phyloP scores from a whole-genome alignment of 2,888 invertebrate genomes.

The Ommatoiulus sabulosus region DNA sequence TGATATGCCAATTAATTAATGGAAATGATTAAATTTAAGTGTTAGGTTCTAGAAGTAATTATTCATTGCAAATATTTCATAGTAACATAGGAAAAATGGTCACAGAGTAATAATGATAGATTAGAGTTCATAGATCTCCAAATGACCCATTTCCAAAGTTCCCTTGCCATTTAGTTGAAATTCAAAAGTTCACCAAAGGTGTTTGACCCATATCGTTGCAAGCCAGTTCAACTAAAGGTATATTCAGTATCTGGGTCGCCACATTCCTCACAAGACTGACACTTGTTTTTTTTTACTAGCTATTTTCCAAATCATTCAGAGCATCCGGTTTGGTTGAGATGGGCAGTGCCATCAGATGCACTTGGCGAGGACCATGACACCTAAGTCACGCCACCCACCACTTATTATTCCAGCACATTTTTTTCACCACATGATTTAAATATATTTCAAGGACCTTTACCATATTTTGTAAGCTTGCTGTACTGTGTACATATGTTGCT shows the following conservation, averaged over 20 bases:
- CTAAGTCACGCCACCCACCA: slow-evolving; percentile 18
- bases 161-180: background rate
- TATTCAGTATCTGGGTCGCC: slow-evolving; percentile 24
- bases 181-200: slow-evolving; percentile 21
- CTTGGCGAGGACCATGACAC: slow-evolving; percentile 2
- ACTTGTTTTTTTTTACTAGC: slow-evolving; percentile 56
- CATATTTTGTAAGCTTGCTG: slow-evolving; percentile 11
- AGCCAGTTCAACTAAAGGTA: background rate
- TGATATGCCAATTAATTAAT: no score
- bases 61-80: no score
- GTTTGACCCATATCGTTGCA: background rate
- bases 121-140: background rate
- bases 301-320: slow-evolving; percentile 60
- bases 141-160: background rate
- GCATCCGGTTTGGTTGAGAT: slow-evolving; percentile 59
- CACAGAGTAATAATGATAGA: background rate
- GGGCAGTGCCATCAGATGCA: background rate
- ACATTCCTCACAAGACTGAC: slow-evolving; percentile 22
- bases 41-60: no score
- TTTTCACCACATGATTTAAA: slow-evolving; percentile 38
- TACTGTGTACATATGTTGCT: slow-evolving; percentile 53
- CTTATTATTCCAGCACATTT: slow-evolving; percentile 50
- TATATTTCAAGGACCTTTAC: slow-evolving; percentile 25
- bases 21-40: no score
- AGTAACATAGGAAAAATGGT: background rate